A percentile compares a stretch with the other conserved stretches of the same genome.
Conservation (phyloP, 2,888 invertebrate genomes). For the Pollenia angustigena region DNA sequence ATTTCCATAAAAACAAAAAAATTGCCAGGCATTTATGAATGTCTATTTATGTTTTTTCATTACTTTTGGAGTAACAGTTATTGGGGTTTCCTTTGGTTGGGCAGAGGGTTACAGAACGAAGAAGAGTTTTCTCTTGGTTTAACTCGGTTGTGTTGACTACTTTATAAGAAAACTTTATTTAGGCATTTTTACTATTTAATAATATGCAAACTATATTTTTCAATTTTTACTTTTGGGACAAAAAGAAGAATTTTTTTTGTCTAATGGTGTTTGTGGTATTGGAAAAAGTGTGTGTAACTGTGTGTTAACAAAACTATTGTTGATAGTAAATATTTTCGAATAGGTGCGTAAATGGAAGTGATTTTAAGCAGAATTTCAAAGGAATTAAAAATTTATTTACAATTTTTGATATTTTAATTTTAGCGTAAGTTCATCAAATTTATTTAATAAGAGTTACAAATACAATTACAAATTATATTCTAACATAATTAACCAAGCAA, state of each 20-base stretch:
- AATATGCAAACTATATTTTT: slow-evolving; percentile 7
- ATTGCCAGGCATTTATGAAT: slow-evolving; percentile 17
- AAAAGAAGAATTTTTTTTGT: slow-evolving; percentile 43
- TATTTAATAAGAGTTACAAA: too few species aligned
- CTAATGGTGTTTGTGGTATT: not conserved
- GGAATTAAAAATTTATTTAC: not conserved
- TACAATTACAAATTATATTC: too few species aligned
- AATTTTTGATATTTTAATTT: too few species aligned
- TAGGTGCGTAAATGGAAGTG: not conserved
- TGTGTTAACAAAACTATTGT: not conserved
- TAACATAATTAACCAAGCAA: too few species aligned
- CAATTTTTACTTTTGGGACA: not conserved
- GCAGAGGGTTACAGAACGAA: not conserved
- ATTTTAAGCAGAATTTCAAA: slow-evolving; percentile 1
- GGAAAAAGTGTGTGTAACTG: slow-evolving; percentile 13
- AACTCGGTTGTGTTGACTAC: slow-evolving; percentile 14
- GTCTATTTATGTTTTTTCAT: slow-evolving; percentile 30
- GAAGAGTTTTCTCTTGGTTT: not conserved
- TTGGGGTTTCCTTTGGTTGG: not conserved
- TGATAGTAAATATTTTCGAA: not conserved
- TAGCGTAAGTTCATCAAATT: too few species aligned
- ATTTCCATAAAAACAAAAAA: not conserved
- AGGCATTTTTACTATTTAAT: slow-evolving; percentile 62
- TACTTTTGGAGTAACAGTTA: slow-evolving; percentile 17
- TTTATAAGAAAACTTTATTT: slow-evolving; percentile 55